Base-by-base conservation (phyloP, 2,888 invertebrate genomes). In the Celastrina argiolus region DNA sequence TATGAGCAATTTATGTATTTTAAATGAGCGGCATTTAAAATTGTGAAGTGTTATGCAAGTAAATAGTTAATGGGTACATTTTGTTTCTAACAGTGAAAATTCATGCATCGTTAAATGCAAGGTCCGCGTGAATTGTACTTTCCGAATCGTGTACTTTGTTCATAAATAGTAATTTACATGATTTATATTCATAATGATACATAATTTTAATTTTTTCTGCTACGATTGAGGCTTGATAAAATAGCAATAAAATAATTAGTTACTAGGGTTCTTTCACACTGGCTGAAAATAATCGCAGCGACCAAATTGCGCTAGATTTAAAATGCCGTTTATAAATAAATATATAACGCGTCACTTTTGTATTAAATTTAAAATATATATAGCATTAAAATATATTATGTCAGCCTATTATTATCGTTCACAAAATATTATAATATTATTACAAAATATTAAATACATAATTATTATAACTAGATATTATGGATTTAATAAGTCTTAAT, bases 101-200 rank as follows among this genome's bases (percentile, higher is more conserved):
- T 45, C 18, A 45, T 45, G 45, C 45, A 45, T 10, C 45, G 45
- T 45, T 45, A 45, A 45, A 45, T 45, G 45, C 45, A 45, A 45
- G 45, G 45, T 45, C 16, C 18, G 7, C n/a, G 45, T 45, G 16
- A 10, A 45, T 45, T 45, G 18, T 45, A 45, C 45, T 18, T 18
- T 45, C 18, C 45, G 45, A 45, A 10, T 18, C 45, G 18, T 3
- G 18, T 18, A 18, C 16, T 45, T 18, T 7, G 45, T 16, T 18
- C 16, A 45, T 18, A 45, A 45, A 45, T 45, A 18, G 16, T 45
- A 10, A 42, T 45, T 16, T 45, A 18, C 18, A 16, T 10, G 10
- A 42, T 16, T 42, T 16, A 16, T 42, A 16, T 42, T 42, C 16
- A 7, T 42, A 42, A 42, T 16, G 42, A 42, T 42, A 42, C 42